Percentiles rank a stretch among this genome's conserved stretches.
Evolutionary conservation across 2,797 vertebrate species (phyloP).

Genomic region (Pangasius djambal): DNA sequence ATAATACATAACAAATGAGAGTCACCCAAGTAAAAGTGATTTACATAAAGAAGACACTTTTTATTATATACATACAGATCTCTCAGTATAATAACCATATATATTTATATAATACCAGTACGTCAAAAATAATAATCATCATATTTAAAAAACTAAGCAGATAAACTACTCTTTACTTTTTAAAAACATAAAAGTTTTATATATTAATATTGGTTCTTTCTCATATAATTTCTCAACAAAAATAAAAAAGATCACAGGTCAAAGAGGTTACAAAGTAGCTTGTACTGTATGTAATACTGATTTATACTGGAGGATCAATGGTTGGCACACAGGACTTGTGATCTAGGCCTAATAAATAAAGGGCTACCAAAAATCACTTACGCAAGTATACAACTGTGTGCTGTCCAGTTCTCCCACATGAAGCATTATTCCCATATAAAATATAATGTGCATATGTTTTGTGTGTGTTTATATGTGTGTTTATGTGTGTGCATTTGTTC

Average conservation of each 20-base stretch:
- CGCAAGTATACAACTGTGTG: constrained; percentile 45
- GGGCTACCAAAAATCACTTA: constrained; percentile 49
- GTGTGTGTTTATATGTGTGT: constrained; percentile 49
- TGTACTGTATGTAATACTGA: constrained; percentile 58
- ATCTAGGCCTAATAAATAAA: constrained; percentile 53
- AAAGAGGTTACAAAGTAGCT: constrained; percentile 68
- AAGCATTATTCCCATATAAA: constrained; percentile 45
- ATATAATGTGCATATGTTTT: constrained; percentile 36
- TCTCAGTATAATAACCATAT: constrained; percentile 71
- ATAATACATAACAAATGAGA: constrained; percentile 24
- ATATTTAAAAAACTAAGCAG: constrained; percentile 79
- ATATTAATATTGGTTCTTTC: constrained; percentile 63
- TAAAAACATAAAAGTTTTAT: constrained; percentile 72
- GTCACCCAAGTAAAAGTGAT: constrained; percentile 35
- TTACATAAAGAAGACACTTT: constrained; percentile 75
- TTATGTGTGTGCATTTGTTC: constrained; percentile 36
- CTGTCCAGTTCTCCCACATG: constrained; percentile 44
- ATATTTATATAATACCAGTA: constrained; percentile 66
- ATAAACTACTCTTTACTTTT: constrained; percentile 74
- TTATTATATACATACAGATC: constrained; percentile 73
- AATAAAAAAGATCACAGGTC: constrained; percentile 68
- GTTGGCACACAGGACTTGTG: constrained; percentile 48
- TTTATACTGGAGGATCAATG: constrained; percentile 52
- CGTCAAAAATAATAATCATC: constrained; percentile 78
- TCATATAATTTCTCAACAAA: constrained; percentile 66